phyloP scores from a whole-genome alignment of 2,888 invertebrate genomes.

The Meliscaeva auricollis region DNA sequence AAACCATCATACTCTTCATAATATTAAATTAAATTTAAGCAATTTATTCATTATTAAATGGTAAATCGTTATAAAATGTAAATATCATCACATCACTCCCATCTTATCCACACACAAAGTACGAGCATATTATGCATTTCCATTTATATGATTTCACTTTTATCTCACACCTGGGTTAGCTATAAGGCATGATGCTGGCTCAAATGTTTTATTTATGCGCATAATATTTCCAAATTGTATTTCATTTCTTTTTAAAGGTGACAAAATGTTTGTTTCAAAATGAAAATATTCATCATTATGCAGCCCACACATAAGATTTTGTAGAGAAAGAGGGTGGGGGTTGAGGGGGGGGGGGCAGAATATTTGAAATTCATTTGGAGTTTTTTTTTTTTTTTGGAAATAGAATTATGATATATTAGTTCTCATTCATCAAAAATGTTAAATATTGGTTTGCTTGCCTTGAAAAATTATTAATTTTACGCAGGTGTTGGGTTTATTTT shows the following conservation, averaged over 20 bases:
- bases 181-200: not conserved
- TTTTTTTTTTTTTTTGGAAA: not conserved
- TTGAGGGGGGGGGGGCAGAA: too few species aligned
- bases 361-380: constrained; percentile 18
- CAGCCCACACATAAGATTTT: constrained; percentile 10
- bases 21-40: too few species aligned
- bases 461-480: not conserved
- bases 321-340: too few species aligned
- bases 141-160: constrained; percentile 30
- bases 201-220: constrained; percentile 15
- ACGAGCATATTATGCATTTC: not conserved
- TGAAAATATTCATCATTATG: not conserved
- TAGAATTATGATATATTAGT: constrained; percentile 25
- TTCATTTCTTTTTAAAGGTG: not conserved
- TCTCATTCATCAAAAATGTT: constrained; percentile 31
- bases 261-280: constrained; percentile 14
- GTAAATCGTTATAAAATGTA: not conserved
- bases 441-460: not conserved
- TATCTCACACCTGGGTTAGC: not conserved
- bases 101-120: too few species aligned
- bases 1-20: too few species aligned
- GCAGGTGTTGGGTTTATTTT: constrained; percentile 25
- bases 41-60: not conserved
- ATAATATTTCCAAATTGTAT: constrained; percentile 22
- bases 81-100: too few species aligned